Conservation (phyloP, 2,888 invertebrate species). For the Lysandra coridon region DNA sequence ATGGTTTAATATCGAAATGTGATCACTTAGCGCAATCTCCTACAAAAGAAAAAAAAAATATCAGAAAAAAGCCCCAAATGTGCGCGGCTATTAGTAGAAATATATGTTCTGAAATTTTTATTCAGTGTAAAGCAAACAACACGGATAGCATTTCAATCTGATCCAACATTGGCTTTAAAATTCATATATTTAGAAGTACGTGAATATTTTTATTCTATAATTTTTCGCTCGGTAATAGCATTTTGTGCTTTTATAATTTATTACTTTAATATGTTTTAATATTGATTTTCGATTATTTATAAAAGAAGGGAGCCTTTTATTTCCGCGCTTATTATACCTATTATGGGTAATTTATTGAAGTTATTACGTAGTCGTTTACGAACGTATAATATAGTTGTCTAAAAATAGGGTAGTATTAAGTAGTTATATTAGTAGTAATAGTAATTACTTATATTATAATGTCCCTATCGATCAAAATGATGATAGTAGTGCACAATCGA, state of each 20-base stretch:
- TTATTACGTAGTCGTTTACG: not conserved
- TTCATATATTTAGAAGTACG: conserved; percentile 11
- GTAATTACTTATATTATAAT: not conserved
- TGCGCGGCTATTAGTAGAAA: conserved; percentile 74
- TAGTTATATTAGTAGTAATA: not conserved
- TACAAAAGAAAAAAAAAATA: conserved; percentile 75
- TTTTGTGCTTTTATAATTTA: conserved; percentile 9
- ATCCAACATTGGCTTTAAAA: conserved; percentile 21
- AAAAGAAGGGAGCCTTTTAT: not conserved
- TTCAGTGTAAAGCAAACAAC: conserved; percentile 55
- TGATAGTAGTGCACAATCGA: not conserved
- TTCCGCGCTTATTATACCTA: not conserved
- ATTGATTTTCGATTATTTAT: conserved; percentile 5
- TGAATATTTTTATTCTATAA: conserved; percentile 17
- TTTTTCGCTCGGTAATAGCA: not conserved
- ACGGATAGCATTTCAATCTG: conserved; percentile 50
- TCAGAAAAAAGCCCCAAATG: conserved; percentile 64
- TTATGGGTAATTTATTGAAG: not conserved
- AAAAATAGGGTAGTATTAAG: not conserved
- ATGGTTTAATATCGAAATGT: conserved; percentile 81
- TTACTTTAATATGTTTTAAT: conserved; percentile 11
- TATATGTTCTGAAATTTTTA: conserved; percentile 73
- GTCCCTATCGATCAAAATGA: not conserved
- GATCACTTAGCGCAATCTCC: conserved; percentile 81
- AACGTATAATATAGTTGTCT: not conserved